Evolutionary conservation across 2,888 invertebrate species (phyloP), one percentile per base, ranked within the genome.

Genomic region (Plagodis dolabraria): DNA sequence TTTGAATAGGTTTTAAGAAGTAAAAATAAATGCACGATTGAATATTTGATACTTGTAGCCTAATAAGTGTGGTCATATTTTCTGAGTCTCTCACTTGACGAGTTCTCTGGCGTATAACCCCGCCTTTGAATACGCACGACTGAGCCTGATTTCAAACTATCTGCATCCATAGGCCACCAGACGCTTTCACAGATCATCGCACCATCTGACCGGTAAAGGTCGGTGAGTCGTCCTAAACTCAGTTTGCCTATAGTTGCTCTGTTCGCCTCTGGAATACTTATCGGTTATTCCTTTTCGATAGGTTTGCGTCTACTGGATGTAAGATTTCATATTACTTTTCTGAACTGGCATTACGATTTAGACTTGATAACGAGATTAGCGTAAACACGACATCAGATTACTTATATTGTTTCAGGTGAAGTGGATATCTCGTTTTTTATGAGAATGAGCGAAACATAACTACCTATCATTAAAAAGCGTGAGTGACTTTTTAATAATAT

Each of bases 121-220:
- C 45, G 44, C 9, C 49, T 46, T 47, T 42, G 50, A 22, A 42
- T 46, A 34, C 49, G 53, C 53, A 44, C 49, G 40, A 36, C 33
- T 53, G 49, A 49, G 33, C 48, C 11, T 52, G 35, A 47, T 43
- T 22, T 47, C 22, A 7, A 38, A 44, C 11, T 46, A n/a, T 11
- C 8, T 40, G 34, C 33, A 48, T 48, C 44, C 47, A 47, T 42
- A 52, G 34, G 42, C 42, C 43, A 42, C 9, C 46, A 45, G 53
- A 35, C 45, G 49, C 38, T 51, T 60, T 60, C 55, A 60, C 55
- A 55, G 60, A 55, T 60, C 60, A 60, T 55, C 47, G 50, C 44
- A 45, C 55, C 38, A 52, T 60, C 60, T 44, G 11, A 33, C 40
- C 48, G 51, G 40, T 43, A 44, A 48, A 47, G 34, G 38, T 36